These are phyloP conservation scores for Paracentrotus lividus DNA, from an alignment of 53 echinoderm and acorn worm species.

Conservation along the genomic window DNA sequence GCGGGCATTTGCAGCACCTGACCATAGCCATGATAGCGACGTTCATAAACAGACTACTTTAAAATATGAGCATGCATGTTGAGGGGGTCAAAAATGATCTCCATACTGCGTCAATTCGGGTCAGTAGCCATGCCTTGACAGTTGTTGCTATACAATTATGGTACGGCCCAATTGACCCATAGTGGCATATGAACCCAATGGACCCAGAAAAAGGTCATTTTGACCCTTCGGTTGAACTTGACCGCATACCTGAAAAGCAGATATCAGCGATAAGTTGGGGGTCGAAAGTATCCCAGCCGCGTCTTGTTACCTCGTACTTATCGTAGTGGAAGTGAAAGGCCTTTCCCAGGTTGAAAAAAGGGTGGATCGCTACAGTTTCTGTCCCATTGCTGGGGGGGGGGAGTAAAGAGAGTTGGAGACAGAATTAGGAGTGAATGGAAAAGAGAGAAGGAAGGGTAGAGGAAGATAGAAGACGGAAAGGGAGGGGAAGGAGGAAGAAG, in stretches of 20 bases:
- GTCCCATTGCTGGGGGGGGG: conserved; percentile 20
- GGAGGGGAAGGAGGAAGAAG: background rate
- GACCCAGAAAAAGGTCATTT: too few species aligned
- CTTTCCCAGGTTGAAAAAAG: background rate
- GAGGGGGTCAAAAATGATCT: too few species aligned
- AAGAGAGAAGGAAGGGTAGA: background rate
- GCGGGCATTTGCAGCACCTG: too few species aligned
- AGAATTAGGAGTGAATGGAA: background rate
- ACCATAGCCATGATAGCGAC: too few species aligned
- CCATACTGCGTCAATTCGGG: too few species aligned
- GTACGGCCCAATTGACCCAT: too few species aligned
- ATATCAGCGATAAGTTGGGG: conserved; percentile 68
- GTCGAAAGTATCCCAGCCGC: conserved; percentile 58
- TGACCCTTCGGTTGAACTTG: background rate
- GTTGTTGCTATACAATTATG: too few species aligned
- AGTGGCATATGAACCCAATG: too few species aligned
- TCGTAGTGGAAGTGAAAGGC: conserved; percentile 41
- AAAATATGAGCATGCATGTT: too few species aligned
- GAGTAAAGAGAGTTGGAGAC: background rate
- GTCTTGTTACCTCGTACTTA: conserved; percentile 53
- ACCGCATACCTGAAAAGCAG: conserved; percentile 56
- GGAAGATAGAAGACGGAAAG: background rate
- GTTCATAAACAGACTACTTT: too few species aligned
- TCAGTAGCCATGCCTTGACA: too few species aligned
- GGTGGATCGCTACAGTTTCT: background rate